Percentiles rank a stretch among this genome's conserved stretches.
phyloP scores from a whole-genome alignment of 2,888 invertebrate genomes.

The Hirtodrosophila duncani region DNA sequence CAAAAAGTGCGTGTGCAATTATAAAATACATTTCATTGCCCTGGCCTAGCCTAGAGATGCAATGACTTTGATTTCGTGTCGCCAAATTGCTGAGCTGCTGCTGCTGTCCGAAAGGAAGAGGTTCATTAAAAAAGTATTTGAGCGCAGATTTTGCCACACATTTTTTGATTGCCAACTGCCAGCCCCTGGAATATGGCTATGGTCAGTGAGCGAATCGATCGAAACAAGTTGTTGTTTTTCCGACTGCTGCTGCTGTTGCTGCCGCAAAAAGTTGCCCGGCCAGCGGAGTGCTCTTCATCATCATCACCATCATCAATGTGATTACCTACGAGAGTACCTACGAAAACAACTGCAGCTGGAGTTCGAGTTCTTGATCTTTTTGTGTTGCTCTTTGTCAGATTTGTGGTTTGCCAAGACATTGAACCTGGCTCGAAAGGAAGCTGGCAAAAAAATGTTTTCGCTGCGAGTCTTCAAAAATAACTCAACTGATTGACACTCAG shows the following conservation, averaged over 20 bases:
- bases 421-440: slow-evolving; percentile 30
- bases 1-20: slow-evolving; percentile 71
- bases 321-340: slow-evolving; percentile 41
- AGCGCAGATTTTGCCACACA: slow-evolving; percentile 71
- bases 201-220: slow-evolving; percentile 50
- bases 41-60: slow-evolving; percentile 33
- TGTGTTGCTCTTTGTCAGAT: slow-evolving; percentile 53
- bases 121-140: slow-evolving; percentile 73
- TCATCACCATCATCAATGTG: slow-evolving; percentile 35
- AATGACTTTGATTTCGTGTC: slow-evolving; percentile 74
- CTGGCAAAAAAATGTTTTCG: slow-evolving; percentile 30
- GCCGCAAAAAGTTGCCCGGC: slow-evolving; percentile 26
- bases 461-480: slow-evolving; percentile 29
- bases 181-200: slow-evolving; percentile 37
- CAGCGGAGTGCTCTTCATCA: slow-evolving; percentile 19
- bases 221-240: slow-evolving; percentile 49
- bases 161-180: slow-evolving; percentile 66
- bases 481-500: slow-evolving; percentile 69
- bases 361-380: slow-evolving; percentile 21
- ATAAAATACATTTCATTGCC: slow-evolving; percentile 70
- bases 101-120: slow-evolving; percentile 60
- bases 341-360: slow-evolving; percentile 23
- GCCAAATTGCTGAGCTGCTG: slow-evolving; percentile 60
- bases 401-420: slow-evolving; percentile 27
- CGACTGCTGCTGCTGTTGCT: no score